These are phyloP conservation scores for Netelia inedita DNA, from an alignment of 2,888 invertebrate species.

Conservation along the genomic window DNA sequence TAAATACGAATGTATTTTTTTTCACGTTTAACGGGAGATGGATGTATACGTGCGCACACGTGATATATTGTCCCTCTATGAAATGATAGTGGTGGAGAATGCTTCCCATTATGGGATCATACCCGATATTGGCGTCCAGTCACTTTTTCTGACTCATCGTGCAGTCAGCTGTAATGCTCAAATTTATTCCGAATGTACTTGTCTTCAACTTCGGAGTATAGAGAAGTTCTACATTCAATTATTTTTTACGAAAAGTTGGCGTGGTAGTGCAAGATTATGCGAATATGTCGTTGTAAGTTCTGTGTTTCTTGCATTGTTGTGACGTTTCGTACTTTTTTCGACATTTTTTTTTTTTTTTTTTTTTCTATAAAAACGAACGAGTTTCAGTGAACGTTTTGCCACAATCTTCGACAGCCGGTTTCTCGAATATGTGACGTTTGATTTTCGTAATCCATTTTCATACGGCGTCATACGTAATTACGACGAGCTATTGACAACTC, in stretches of 20 bases:
- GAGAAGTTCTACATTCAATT: neutral
- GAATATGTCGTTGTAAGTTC: constrained; percentile 58
- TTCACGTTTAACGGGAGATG: neutral
- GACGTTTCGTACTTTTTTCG: neutral
- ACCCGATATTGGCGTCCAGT: constrained; percentile 25
- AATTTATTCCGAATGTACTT: neutral
- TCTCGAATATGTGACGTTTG: constrained; percentile 16
- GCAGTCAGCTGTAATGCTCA: neutral
- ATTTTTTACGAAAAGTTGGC: neutral
- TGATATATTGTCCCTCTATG: neutral
- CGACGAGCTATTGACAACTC: neutral
- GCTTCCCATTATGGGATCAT: constrained; percentile 23
- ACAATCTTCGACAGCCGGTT: neutral
- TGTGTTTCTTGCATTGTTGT: constrained; percentile 23
- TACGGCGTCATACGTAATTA: constrained; percentile 21
- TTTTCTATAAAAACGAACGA: neutral
- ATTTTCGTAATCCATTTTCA: constrained; percentile 19
- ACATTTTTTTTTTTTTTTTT: constrained; percentile 7
- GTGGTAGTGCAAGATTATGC: constrained; percentile 29
- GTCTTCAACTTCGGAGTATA: neutral
- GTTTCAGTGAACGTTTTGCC: neutral
- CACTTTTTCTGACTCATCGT: constrained; percentile 39
- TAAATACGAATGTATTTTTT: neutral
- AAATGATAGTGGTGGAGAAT: neutral
- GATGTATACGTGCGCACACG: neutral